Evolutionary conservation across 2,797 vertebrate species (phyloP).

Genomic region (Pipistrellus kuhlii): DNA sequence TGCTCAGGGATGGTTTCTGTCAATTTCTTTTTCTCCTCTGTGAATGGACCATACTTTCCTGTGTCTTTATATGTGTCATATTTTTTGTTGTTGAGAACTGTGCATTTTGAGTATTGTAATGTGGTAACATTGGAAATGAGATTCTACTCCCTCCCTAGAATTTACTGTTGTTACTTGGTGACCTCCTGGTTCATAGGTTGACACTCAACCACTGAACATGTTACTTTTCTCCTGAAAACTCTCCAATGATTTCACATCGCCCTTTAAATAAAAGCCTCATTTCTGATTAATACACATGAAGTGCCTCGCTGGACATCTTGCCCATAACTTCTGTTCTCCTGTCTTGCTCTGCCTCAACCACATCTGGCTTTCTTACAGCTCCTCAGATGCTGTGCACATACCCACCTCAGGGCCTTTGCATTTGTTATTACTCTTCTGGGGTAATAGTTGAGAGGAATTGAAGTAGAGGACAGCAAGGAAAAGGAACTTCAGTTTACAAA

Average conservation of each 20-base stretch:
- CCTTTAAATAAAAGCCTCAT: neutral
- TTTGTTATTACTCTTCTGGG: neutral
- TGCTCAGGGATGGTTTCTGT: neutral
- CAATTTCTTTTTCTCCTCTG: neutral
- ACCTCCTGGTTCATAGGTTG: neutral
- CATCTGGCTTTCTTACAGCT: neutral
- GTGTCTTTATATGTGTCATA: neutral
- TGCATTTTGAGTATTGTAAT: constrained; percentile 18
- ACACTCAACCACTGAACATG: neutral
- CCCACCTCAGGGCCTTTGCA: neutral
- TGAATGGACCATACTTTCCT: neutral
- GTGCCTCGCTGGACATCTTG: neutral
- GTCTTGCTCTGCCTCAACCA: neutral
- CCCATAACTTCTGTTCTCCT: neutral
- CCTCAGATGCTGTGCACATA: neutral
- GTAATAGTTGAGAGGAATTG: neutral
- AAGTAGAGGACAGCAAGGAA: neutral
- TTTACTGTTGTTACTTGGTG: neutral
- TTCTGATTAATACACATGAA: neutral
- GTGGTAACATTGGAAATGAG: constrained; percentile 12
- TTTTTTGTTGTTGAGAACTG: neutral
- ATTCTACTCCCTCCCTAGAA: neutral
- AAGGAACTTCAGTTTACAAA: neutral
- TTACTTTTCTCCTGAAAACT: neutral
- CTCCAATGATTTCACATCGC: neutral